Conservation (phyloP, 2,113 vertebrate genomes). For the Tragelaphus strepsiceros region DNA sequence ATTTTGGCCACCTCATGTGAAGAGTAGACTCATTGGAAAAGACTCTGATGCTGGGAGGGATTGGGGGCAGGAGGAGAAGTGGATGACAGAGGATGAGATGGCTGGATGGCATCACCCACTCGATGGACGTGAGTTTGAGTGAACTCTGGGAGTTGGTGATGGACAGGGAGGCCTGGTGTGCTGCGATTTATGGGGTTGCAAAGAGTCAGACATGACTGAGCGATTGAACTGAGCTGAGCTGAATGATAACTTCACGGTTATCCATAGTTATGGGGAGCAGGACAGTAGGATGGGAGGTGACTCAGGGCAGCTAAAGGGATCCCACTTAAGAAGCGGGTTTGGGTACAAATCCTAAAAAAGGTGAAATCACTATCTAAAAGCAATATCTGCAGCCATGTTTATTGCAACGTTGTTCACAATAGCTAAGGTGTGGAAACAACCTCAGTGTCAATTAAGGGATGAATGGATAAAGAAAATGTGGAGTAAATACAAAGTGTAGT, state of each 20-base stretch:
- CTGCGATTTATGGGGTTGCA: fast-evolving
- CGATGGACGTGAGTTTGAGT: neutral
- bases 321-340: neutral
- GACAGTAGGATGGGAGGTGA: neutral
- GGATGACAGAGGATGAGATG: neutral
- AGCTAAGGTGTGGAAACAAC: neutral
- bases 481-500: neutral
- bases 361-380: neutral
- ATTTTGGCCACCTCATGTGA: too few species aligned
- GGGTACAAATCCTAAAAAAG: neutral
- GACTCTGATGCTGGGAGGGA: neutral
- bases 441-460: neutral
- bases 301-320: neutral
- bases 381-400: neutral
- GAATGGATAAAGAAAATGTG: neutral
- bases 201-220: fast-evolving
- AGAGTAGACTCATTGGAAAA: neutral
- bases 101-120: neutral
- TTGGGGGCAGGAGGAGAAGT: neutral
- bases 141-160: neutral
- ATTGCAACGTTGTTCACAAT: neutral
- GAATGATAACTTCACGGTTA: neutral
- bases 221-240: neutral
- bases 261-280: neutral
- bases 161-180: neutral